Percentiles rank a stretch among this genome's conserved stretches.
Evolutionary conservation across 2,113 vertebrate genomes (phyloP).

Genomic region (Phaethornis superciliosus): DNA sequence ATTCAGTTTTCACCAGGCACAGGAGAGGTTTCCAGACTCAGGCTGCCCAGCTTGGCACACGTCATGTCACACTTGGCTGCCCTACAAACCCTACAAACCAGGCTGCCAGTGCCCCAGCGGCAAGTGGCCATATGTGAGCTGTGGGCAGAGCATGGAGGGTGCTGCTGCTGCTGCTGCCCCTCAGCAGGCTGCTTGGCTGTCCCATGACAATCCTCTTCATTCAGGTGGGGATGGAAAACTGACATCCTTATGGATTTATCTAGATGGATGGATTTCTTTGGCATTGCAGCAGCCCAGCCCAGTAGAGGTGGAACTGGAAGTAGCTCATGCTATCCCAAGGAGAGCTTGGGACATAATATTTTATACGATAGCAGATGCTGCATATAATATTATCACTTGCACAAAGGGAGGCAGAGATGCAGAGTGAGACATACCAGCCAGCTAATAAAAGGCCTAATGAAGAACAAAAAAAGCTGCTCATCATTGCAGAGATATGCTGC

Average conservation of each 20-base stretch:
- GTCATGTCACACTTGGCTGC: neutral
- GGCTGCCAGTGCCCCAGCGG: accelerated
- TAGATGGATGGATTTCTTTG: neutral
- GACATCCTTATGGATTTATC: too few species aligned
- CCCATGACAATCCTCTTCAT: neutral
- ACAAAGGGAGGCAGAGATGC: constrained; percentile 2
- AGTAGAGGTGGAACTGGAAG: neutral
- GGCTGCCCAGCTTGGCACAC: neutral
- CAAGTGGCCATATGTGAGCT: neutral
- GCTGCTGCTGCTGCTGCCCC: neutral
- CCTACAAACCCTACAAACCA: neutral
- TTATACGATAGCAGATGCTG: neutral
- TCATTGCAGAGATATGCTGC: constrained; percentile 17
- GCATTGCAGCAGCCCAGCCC: neutral
- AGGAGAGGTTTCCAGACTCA: neutral
- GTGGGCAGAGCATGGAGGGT: neutral
- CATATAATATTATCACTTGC: neutral
- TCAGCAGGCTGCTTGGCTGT: neutral
- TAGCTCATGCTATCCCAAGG: neutral
- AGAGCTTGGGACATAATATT: neutral
- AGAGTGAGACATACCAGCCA: neutral
- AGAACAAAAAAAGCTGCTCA: neutral
- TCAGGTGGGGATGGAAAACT: neutral
- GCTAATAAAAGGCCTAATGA: constrained; percentile 35
- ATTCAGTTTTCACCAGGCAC: neutral